Percentiles rank a stretch among this genome's conserved stretches.
These are phyloP conservation scores for Pseudomyrmex flavicornis DNA, from an alignment of 1,140 invertebrate genomes.

Conservation along the genomic window DNA sequence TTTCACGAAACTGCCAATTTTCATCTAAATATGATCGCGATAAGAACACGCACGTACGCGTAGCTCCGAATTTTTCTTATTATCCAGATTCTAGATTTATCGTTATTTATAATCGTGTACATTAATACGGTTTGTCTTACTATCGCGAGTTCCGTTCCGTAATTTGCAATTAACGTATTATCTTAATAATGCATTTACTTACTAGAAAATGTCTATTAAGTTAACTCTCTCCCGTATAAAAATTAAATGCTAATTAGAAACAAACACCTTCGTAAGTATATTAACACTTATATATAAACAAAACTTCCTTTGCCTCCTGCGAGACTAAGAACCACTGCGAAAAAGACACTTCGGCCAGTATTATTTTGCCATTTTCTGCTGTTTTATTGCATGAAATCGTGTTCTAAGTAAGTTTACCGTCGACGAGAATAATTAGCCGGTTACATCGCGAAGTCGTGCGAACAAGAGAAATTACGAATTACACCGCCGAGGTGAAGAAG, in stretches of 20 bases:
- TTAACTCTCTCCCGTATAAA: not conserved
- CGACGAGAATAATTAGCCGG: conserved; percentile 57
- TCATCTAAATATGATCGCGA: not conserved
- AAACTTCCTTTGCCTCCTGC: too few species aligned
- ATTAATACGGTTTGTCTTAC: not conserved
- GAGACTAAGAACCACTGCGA: too few species aligned
- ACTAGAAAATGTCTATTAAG: not conserved
- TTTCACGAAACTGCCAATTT: not conserved
- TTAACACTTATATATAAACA: too few species aligned
- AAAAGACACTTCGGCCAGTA: not conserved
- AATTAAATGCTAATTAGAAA: too few species aligned
- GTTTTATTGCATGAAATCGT: not conserved
- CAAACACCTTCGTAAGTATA: too few species aligned
- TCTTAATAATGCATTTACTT: too few species aligned
- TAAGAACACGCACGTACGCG: not conserved
- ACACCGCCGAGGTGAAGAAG: conserved; percentile 1
- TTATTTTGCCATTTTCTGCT: not conserved
- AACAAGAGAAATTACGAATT: not conserved
- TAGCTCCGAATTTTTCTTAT: conserved; percentile 36
- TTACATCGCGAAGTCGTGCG: conserved; percentile 37
- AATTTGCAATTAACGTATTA: not conserved
- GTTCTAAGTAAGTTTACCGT: not conserved
- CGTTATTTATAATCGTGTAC: conserved; percentile 29
- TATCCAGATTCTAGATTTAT: not conserved
- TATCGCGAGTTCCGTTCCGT: not conserved